These are phyloP conservation scores for Parnassius smintheus DNA, from an alignment of 2,888 invertebrate species.

Conservation along the genomic window DNA sequence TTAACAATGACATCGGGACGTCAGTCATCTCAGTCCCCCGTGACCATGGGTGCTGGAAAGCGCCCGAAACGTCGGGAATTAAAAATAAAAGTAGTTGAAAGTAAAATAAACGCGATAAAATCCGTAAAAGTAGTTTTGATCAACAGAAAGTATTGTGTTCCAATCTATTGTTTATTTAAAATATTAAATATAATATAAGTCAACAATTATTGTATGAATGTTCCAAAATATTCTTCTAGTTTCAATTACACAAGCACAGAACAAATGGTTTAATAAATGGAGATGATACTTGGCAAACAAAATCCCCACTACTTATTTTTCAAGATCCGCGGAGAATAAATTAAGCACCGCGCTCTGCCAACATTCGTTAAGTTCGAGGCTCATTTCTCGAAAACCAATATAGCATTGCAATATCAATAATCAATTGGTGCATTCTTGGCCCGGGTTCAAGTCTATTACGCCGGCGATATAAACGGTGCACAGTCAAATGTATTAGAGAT, in stretches of 20 bases:
- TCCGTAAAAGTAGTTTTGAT: too few relatives aligned
- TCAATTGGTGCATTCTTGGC: constrained; percentile 80
- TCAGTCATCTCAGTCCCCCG: too few relatives aligned
- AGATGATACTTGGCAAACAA: constrained; percentile 31
- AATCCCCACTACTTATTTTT: constrained; percentile 24
- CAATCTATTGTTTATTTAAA: too few relatives aligned
- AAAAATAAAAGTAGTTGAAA: too few relatives aligned
- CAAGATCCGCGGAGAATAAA: constrained; percentile 34
- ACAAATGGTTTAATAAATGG: constrained; percentile 26
- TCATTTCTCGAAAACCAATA: constrained; percentile 68
- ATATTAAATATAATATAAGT: too few relatives aligned
- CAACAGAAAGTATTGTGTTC: too few relatives aligned
- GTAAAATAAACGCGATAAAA: too few relatives aligned
- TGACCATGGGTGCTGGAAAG: too few relatives aligned
- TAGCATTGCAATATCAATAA: constrained; percentile 78
- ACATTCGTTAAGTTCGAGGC: constrained; percentile 40
- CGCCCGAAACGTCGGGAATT: too few relatives aligned
- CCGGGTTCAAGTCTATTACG: constrained; percentile 75
- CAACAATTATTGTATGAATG: too few relatives aligned
- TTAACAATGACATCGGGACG: too few relatives aligned
- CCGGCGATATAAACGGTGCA: constrained; percentile 38
- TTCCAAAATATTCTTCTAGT: neutral
- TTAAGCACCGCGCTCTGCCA: constrained; percentile 32
- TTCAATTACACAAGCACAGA: neutral
- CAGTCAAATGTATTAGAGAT: constrained; percentile 54